Conservation (phyloP, 37 sponge, comb jelly and placozoan genomes). For the Agelas oroides region DNA sequence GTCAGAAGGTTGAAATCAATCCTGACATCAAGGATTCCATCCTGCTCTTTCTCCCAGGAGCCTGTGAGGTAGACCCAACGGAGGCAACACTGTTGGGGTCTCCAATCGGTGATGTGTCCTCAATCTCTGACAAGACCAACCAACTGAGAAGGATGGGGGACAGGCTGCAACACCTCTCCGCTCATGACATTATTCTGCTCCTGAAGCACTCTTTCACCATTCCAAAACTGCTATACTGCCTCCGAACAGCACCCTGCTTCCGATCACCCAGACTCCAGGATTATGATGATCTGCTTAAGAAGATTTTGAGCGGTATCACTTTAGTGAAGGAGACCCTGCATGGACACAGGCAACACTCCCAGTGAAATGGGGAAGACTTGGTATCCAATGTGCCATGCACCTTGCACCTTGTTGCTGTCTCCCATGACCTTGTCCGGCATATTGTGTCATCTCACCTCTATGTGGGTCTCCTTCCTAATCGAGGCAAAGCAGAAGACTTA, state of each 20-base stretch:
- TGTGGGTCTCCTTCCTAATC: too few species aligned
- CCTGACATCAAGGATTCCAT: too few species aligned
- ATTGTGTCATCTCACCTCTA: too few species aligned
- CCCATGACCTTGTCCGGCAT: background rate
- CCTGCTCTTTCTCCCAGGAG: too few species aligned
- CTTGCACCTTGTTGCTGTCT: slow-evolving; percentile 18
- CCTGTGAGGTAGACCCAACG: too few species aligned
- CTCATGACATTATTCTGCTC: slow-evolving; percentile 37
- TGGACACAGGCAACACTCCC: slow-evolving; percentile 9
- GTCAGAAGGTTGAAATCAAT: too few species aligned
- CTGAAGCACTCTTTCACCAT: slow-evolving; percentile 34
- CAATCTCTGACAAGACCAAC: too few species aligned
- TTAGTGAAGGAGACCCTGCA: background rate
- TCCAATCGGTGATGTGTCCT: too few species aligned
- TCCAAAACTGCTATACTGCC: slow-evolving; percentile 41
- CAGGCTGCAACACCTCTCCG: background rate
- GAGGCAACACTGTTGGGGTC: too few species aligned
- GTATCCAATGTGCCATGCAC: background rate
- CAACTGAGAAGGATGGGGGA: too few species aligned
- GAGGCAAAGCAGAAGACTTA: too few species aligned
- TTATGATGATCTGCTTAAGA: background rate
- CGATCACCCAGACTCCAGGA: background rate
- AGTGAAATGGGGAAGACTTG: background rate
- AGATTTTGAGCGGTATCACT: background rate
- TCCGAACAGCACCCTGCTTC: slow-evolving; percentile 45